A percentile compares a stretch with the other conserved stretches of the same genome.
These are phyloP conservation scores for Syngnathus floridae DNA, from an alignment of 2,113 vertebrate species.

Conservation along the genomic window DNA sequence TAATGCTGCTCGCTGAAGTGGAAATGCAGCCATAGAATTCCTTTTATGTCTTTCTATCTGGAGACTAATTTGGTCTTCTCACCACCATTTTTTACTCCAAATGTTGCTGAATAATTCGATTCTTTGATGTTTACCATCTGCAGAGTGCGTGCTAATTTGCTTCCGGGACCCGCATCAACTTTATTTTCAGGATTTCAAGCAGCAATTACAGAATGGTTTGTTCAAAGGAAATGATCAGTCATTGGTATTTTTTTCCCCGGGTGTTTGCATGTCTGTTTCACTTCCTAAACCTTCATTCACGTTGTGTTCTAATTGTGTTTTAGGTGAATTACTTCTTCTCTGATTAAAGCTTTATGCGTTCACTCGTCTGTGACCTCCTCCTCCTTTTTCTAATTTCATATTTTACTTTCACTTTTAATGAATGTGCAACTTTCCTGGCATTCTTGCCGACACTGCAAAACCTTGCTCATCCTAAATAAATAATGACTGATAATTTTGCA, in stretches of 20 bases:
- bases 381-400: conserved; percentile 46
- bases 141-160: conserved; percentile 34
- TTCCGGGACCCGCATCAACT: conserved; percentile 16
- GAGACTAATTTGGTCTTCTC: conserved; percentile 39
- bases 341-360: conserved; percentile 62
- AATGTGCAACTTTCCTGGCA: conserved; percentile 25
- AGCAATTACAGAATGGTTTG: conserved; percentile 26
- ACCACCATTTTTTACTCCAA: conserved; percentile 30
- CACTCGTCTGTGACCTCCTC: conserved; percentile 39
- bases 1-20: conserved; percentile 53
- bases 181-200: conserved; percentile 30
- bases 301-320: conserved; percentile 34
- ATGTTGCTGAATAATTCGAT: conserved; percentile 24
- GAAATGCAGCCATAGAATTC: conserved; percentile 48
- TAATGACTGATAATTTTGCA: conserved; percentile 1
- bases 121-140: conserved; percentile 38
- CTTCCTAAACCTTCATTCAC: conserved; percentile 32
- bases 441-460: conserved; percentile 9
- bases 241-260: conserved; percentile 24
- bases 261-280: conserved; percentile 21
- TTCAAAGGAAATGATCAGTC: conserved; percentile 22
- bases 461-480: conserved; percentile 11
- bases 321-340: conserved; percentile 31
- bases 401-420: conserved; percentile 15
- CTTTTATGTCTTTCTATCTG: conserved; percentile 52